Percentiles rank a stretch among this genome's conserved stretches.
phyloP scores from a whole-genome alignment of 2,797 vertebrate species.

The Myotis planiceps region DNA sequence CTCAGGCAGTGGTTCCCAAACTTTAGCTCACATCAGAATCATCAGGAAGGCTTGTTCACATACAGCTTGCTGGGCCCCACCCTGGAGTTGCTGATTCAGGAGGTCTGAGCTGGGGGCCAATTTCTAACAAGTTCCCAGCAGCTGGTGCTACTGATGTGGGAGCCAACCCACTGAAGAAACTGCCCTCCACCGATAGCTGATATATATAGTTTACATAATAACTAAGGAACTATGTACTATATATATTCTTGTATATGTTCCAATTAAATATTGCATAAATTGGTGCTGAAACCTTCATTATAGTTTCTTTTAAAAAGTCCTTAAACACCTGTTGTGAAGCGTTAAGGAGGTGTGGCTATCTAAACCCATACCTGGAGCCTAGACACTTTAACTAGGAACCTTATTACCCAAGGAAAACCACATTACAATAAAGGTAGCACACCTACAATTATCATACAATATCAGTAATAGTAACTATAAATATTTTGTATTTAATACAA shows the following conservation, averaged over 20 bases:
- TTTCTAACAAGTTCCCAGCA: not conserved
- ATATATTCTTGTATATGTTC: not conserved
- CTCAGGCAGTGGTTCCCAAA: not conserved
- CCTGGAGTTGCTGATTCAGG: not conserved
- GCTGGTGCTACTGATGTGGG: not conserved
- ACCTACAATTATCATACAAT: not conserved
- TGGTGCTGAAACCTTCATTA: not conserved
- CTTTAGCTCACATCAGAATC: not conserved
- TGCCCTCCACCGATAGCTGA: not conserved
- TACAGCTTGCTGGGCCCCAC: not conserved
- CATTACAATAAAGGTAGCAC: not conserved
- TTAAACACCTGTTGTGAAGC: not conserved
- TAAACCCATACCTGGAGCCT: not conserved
- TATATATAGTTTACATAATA: not conserved
- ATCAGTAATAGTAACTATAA: too few species aligned
- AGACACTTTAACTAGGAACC: not conserved
- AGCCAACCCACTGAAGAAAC: not conserved
- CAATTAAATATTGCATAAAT: slow-evolving; percentile 1
- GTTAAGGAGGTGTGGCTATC: not conserved
- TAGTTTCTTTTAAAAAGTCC: not conserved
- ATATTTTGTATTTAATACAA: not conserved
- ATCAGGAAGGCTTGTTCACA: not conserved
- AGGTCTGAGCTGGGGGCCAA: not conserved
- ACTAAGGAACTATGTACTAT: not conserved
- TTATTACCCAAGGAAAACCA: not conserved